phyloP scores from a whole-genome alignment of 2,888 invertebrate genomes.

The Tholera decimalis region DNA sequence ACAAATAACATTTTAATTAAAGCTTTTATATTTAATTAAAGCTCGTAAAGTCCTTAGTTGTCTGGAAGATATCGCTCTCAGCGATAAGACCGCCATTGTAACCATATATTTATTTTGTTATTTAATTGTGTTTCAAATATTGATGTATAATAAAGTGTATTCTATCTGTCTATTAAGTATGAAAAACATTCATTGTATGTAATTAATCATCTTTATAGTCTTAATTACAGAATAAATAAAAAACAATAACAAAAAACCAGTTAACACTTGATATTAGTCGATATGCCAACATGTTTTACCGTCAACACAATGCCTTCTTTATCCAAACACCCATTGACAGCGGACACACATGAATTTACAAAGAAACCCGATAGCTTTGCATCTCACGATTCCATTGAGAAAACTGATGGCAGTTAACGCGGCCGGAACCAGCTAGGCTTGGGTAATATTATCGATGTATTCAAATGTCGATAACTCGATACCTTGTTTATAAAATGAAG shows the following conservation, averaged over 20 bases:
- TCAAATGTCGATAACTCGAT: too few relatives aligned
- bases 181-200: background rate
- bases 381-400: conserved; percentile 59
- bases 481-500: too few relatives aligned
- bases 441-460: background rate
- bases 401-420: conserved; percentile 56
- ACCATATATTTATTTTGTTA: too few relatives aligned
- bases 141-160: too few relatives aligned
- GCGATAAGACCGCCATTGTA: too few relatives aligned
- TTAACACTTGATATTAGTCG: conserved; percentile 32
- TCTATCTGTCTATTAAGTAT: background rate
- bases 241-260: background rate
- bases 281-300: conserved; percentile 27
- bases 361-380: conserved; percentile 49
- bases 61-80: too few relatives aligned
- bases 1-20: too few relatives aligned
- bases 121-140: too few relatives aligned
- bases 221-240: background rate
- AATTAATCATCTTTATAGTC: background rate
- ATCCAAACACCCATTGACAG: conserved; percentile 23
- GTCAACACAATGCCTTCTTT: conserved; percentile 40
- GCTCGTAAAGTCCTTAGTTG: too few relatives aligned
- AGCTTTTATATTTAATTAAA: too few relatives aligned
- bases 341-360: conserved; percentile 12
- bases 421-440: conserved; percentile 51